Conservation (phyloP, 2,888 invertebrate genomes). For the Arctia plantaginis region DNA sequence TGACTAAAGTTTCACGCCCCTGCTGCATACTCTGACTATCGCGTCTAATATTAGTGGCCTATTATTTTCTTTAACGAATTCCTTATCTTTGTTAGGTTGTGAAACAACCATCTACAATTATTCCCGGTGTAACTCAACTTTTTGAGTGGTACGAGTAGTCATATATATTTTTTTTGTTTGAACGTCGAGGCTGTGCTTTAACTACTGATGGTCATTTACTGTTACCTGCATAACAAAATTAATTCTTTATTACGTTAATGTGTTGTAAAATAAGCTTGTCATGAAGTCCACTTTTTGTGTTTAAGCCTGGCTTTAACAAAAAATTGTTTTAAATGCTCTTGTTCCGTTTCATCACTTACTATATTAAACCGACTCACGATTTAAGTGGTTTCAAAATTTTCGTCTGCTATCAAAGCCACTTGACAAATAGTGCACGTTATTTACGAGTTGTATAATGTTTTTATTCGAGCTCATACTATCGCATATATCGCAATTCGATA, state of each 20-base stretch:
- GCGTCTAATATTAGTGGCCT: conserved; percentile 43
- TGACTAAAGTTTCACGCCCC: conserved; percentile 69
- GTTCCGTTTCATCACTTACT: not conserved
- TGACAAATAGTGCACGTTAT: conserved; percentile 28
- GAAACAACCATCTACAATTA: conserved; percentile 30
- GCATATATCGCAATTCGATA: conserved; percentile 57
- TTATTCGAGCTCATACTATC: conserved; percentile 21
- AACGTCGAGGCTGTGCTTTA: not conserved
- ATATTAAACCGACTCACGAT: not conserved
- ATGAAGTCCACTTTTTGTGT: not conserved
- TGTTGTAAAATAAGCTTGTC: not conserved
- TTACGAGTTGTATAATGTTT: conserved; percentile 30
- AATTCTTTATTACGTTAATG: not conserved
- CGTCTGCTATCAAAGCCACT: conserved; percentile 17
- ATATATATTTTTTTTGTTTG: conserved; percentile 9
- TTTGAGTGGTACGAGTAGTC: conserved; percentile 13
- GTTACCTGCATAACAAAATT: not conserved
- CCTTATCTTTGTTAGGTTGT: conserved; percentile 34
- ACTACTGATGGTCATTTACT: conserved; percentile 11
- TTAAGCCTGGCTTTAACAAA: not conserved
- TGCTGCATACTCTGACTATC: conserved; percentile 68
- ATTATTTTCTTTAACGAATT: conserved; percentile 48
- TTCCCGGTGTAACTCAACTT: conserved; percentile 25
- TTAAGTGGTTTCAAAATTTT: conserved; percentile 5
- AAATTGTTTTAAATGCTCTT: too few relatives aligned